Percentiles rank a stretch among this genome's conserved stretches.
These are phyloP conservation scores for Pyxicephalus adspersus DNA, from an alignment of 2,113 vertebrate species.

Conservation along the genomic window DNA sequence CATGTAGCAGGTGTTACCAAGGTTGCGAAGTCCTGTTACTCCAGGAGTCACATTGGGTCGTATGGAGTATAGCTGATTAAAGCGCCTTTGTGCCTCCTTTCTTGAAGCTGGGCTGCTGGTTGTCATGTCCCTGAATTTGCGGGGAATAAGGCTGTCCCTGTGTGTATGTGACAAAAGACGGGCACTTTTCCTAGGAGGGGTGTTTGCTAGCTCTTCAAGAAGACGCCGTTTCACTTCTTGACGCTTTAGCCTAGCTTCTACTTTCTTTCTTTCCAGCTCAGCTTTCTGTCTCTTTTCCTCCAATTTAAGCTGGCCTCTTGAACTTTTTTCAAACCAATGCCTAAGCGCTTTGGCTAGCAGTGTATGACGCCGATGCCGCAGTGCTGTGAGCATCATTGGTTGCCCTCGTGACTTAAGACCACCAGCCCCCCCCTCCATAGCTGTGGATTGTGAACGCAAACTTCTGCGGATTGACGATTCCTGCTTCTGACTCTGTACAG, in stretches of 20 bases:
- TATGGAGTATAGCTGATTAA: slow-evolving; percentile 75
- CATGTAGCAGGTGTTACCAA: slow-evolving; percentile 99
- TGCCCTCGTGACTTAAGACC: slow-evolving; percentile 72
- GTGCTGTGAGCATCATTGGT: slow-evolving; percentile 85
- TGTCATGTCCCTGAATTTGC: slow-evolving; percentile 78
- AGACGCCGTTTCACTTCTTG: slow-evolving; percentile 89
- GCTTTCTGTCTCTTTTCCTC: slow-evolving; percentile 75
- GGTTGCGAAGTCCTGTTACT: slow-evolving; percentile 93
- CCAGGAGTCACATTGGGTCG: slow-evolving; percentile 85
- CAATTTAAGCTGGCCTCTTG: slow-evolving; percentile 77
- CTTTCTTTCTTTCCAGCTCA: slow-evolving; percentile 80
- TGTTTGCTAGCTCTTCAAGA: slow-evolving; percentile 87
- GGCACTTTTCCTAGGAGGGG: slow-evolving; percentile 93
- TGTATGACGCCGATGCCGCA: slow-evolving; percentile 87
- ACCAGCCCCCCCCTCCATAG: slow-evolving; percentile 65
- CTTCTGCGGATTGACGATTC: slow-evolving; percentile 76
- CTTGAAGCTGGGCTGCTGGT: slow-evolving; percentile 67
- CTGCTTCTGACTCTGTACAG: slow-evolving; percentile 72
- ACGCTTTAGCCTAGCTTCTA: slow-evolving; percentile 81
- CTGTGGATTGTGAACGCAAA: slow-evolving; percentile 79
- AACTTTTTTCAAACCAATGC: slow-evolving; percentile 77
- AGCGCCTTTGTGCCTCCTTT: slow-evolving; percentile 64
- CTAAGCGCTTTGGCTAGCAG: slow-evolving; percentile 82
- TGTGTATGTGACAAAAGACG: slow-evolving; percentile 86
- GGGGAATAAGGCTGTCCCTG: slow-evolving; percentile 79